Base-by-base conservation (phyloP, 2,113 vertebrate genomes). In the Chloropsis cyanopogon region DNA sequence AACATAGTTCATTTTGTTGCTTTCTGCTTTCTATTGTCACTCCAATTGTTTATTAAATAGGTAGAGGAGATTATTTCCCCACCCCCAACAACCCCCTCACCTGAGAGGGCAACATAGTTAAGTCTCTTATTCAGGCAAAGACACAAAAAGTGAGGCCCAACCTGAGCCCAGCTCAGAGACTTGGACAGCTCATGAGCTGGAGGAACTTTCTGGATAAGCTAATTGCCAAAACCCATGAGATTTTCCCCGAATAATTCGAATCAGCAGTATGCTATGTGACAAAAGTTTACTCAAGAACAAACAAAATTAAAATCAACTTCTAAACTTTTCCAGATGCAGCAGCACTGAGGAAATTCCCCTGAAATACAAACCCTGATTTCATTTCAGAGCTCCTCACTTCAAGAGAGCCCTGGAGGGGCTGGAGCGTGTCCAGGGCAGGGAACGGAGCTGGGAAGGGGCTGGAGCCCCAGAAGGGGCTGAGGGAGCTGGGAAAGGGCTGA, bases 181-280 rank as follows among this genome's bases (percentile, higher is more conserved):
- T 77, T 50, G 17, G 12, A 29, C 18, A 47, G 20, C 4, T 73
- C 39, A 28, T 1, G 28, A 80, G 33, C 42, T 63, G 47, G 12
- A 50, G 11, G 42, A 90, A 61, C 12, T 23, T 82, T 88, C 64
- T 54, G 33, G 47, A 66, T 10, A 7, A 88, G 18, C 54, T 22
- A 13, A 57, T 54, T 54, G 54, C 37, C 47, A 50, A 88, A 90
- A 37, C 14, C 35, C 44, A 47, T 15, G 42, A 16, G 28, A 14
- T 52, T 66, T 75, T 66, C 70, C 33, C 60, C 14, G 33, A 78
- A 76, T 42, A 73, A 83, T 47, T 54, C 10, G 29, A 14, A 60
- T 78, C 56, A 60, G 20, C 1, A 0, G 4, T 23, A 17, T 12
- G 18, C 17, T 21, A 29, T 9, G 17, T 0, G 2, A 54, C 12